Conservation (phyloP, 2,797 vertebrate species). For the Myotis daubentonii region DNA sequence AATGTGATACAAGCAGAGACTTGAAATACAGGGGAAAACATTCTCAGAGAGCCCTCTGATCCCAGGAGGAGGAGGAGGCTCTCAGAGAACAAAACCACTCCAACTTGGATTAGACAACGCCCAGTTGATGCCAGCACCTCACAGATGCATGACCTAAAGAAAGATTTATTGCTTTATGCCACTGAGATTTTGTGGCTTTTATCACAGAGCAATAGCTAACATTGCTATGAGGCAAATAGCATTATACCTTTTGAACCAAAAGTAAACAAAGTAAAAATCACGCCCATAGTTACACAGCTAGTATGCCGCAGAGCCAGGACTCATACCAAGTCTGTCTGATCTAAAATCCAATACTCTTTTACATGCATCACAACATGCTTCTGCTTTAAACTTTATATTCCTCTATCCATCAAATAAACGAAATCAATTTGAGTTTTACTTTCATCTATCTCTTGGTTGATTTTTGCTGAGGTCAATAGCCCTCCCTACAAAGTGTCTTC, state of each 20-base stretch:
- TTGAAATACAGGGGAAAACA: background rate
- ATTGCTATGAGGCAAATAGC: background rate
- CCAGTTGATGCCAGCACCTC: background rate
- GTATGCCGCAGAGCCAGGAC: background rate
- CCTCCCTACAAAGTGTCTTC: background rate
- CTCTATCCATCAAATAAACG: conserved; percentile 6
- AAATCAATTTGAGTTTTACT: background rate
- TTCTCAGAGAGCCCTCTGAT: background rate
- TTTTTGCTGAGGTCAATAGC: background rate
- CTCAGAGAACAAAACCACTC: conserved; percentile 9
- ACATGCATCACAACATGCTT: background rate
- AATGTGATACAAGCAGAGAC: background rate
- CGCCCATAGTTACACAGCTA: background rate
- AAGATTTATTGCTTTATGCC: background rate
- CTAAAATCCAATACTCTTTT: background rate
- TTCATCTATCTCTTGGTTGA: background rate
- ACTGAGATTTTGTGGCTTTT: background rate
- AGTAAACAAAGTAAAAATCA: background rate
- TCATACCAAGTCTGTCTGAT: background rate
- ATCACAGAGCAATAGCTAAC: background rate
- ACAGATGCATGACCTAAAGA: background rate
- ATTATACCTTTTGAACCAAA: background rate
- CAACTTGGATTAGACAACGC: background rate
- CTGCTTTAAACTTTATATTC: conserved; percentile 2
- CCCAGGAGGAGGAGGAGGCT: background rate